Evolutionary conservation across 2,888 invertebrate species (phyloP), one percentile per base, ranked within the genome.

Genomic region (Habrosyne pyritoides): DNA sequence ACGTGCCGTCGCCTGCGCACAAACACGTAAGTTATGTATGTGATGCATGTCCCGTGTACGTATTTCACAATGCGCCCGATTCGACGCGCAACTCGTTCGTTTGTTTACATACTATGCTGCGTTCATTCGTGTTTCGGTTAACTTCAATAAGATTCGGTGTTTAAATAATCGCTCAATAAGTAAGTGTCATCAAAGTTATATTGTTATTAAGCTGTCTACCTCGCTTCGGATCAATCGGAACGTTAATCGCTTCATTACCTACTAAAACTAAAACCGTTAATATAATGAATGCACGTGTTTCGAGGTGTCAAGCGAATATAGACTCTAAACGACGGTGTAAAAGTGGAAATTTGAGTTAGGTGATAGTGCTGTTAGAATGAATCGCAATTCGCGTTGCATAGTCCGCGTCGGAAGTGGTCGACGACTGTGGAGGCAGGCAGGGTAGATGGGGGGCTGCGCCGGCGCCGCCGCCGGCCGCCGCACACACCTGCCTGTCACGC

Each of bases 1-100:
- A 86, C 83, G 73, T 79, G 75, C 73, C 74, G 71, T 67, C 74
- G 71, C 70, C 77, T 73, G 78, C 79, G 73, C 79, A 77, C 75
- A 81, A 79, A 76, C 79, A 83, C 79, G 89, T 90, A 89, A 89
- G 89, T 89, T 87, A 86, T 89, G 87, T 89, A 88, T 77, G 72
- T 73, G 71, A 73, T 73, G 69, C 55, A 67, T 82, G 83, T 81
- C 79, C 84, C 82, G 80, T 76, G 73, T 78, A 77, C 74, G 83
- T 81, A 81, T 84, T 83, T 81, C 81, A 81, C 83, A 79, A 80
- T 83, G 78, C 80, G 75, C 75, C 71, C 73, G 75, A 80, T 77
- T 78, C 77, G 77, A 81, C 74, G 73, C 81, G 77, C 81, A 72
- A 73, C 71, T 75, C 77, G 75, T 81, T 81, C 83, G 79, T 84